Percentiles rank a stretch among this genome's conserved stretches.
Evolutionary conservation across 2,888 invertebrate genomes (phyloP).

Genomic region (Antitype chi): DNA sequence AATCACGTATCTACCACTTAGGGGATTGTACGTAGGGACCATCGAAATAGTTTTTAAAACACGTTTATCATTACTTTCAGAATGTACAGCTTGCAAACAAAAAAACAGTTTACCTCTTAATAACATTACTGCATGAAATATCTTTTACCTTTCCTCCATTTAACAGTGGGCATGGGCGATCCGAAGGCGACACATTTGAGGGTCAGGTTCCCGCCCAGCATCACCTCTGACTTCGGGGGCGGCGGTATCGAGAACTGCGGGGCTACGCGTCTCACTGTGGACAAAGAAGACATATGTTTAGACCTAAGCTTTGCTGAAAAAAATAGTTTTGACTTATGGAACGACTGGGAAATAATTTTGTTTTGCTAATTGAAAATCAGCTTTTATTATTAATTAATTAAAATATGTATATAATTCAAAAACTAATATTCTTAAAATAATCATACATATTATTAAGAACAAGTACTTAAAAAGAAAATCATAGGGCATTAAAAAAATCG

Average conservation of each 20-base stretch:
- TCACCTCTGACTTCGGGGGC: conserved; percentile 96
- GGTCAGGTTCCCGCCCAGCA: conserved; percentile 97
- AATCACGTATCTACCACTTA: no score
- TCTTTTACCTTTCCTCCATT: conserved; percentile 94
- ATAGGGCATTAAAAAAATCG: no score
- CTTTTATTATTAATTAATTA: no score
- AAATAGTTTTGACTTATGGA: not conserved
- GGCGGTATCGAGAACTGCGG: conserved; percentile 99
- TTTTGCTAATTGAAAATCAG: not conserved
- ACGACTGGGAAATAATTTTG: not conserved
- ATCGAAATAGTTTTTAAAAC: no score
- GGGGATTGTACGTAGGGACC: no score
- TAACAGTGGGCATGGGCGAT: conserved; percentile 99
- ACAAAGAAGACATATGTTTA: conserved; percentile 7
- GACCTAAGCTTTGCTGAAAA: not conserved
- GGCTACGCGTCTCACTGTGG: conserved; percentile 96
- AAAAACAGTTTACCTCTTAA: not conserved
- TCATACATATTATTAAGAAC: no score
- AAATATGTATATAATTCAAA: no score
- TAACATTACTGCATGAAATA: not conserved
- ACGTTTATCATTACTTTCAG: no score
- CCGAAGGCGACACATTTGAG: conserved; percentile 99
- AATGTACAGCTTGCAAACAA: not conserved
- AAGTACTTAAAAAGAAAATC: no score
- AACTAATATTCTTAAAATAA: no score